phyloP scores from a whole-genome alignment of 2,888 invertebrate species.

The Phrixothrix hirtus region DNA sequence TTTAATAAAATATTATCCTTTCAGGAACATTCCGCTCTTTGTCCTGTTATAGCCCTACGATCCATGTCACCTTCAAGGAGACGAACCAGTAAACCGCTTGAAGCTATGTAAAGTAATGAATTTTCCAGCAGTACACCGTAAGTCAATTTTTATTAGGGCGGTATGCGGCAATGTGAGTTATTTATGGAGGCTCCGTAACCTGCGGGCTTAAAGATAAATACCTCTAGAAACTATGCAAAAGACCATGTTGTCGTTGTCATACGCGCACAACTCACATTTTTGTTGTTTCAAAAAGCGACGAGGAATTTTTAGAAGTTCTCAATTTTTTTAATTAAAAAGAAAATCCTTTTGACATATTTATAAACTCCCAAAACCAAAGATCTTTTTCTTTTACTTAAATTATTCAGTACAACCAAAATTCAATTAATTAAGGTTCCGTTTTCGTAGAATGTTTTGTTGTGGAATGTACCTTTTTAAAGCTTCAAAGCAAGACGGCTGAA shows the following conservation, averaged over 20 bases:
- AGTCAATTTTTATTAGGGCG: slow-evolving; percentile 39
- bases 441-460: neutral
- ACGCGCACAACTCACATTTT: slow-evolving; percentile 11
- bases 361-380: too few species aligned
- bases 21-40: neutral
- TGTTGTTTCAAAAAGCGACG: neutral
- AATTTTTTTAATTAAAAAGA: too few species aligned
- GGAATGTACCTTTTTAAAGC: slow-evolving; percentile 2
- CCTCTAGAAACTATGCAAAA: slow-evolving; percentile 35
- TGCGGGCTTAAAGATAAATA: slow-evolving; percentile 35
- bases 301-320: neutral
- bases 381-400: too few species aligned
- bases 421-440: slow-evolving; percentile 6
- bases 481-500: slow-evolving; percentile 1
- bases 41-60: neutral
- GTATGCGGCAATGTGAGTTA: slow-evolving; percentile 35
- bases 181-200: slow-evolving; percentile 32
- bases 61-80: slow-evolving; percentile 18
- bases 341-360: too few species aligned
- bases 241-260: slow-evolving; percentile 15
- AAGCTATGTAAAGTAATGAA: slow-evolving; percentile 37
- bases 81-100: slow-evolving; percentile 29
- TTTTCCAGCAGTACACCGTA: slow-evolving; percentile 37
- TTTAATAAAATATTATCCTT: neutral
- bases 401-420: slow-evolving; percentile 1